A percentile compares a stretch with the other conserved stretches of the same genome.
phyloP scores from a whole-genome alignment of 2,888 invertebrate species.

The Sylvicola fuscatus region DNA sequence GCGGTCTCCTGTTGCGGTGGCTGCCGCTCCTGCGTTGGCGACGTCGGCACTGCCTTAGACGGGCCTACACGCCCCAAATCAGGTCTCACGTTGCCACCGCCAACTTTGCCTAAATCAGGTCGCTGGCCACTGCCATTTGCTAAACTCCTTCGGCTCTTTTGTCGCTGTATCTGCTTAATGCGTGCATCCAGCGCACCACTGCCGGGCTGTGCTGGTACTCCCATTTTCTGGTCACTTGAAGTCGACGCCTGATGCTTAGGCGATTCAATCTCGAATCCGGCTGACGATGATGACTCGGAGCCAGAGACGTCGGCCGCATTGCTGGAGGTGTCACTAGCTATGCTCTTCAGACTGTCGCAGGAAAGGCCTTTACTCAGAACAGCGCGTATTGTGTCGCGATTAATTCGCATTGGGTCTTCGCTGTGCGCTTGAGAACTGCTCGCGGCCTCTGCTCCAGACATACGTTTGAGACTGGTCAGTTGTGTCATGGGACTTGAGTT shows the following conservation, averaged over 20 bases:
- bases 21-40: constrained; percentile 14
- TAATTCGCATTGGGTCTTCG: constrained; percentile 21
- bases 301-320: constrained; percentile 8
- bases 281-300: not conserved
- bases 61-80: constrained; percentile 13
- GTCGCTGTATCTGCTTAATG: constrained; percentile 29
- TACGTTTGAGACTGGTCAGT: constrained; percentile 46
- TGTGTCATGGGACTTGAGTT: constrained; percentile 64
- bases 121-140: constrained; percentile 29
- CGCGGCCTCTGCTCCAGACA: constrained; percentile 18
- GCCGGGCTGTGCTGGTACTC: constrained; percentile 26
- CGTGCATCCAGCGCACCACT: constrained; percentile 26
- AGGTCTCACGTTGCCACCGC: constrained; percentile 13
- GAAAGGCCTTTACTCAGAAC: constrained; percentile 18
- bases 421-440: constrained; percentile 14
- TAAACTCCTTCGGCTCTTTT: constrained; percentile 27
- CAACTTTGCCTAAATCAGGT: constrained; percentile 36
- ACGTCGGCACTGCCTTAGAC: constrained; percentile 9
- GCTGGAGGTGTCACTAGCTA: constrained; percentile 11
- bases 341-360: constrained; percentile 8
- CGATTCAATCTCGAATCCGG: too few species aligned
- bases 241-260: too few species aligned
- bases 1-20: constrained; percentile 11
- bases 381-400: constrained; percentile 25
- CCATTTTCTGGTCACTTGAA: constrained; percentile 7